Base-by-base conservation (phyloP, 2,888 invertebrate genomes). In the Lacanobia oleracea region DNA sequence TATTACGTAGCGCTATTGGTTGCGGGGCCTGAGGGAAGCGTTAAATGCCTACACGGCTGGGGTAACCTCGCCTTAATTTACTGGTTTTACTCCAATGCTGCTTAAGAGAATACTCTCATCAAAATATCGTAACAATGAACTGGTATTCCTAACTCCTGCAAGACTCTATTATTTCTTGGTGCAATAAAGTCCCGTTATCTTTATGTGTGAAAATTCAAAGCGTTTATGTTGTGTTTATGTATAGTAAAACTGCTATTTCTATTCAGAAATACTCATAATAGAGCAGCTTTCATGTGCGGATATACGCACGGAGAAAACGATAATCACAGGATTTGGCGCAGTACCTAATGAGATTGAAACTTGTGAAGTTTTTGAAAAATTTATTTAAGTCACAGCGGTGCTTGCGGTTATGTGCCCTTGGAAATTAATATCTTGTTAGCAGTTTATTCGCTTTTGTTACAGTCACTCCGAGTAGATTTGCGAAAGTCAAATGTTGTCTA, bases 401-500 rank as follows among this genome's bases (percentile, higher is more conserved):
- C 66, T 75, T 72, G 77, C 67, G 72, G 72, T 83, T 75, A 71
- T 66, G 67, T 77, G 86, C 80, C 90, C 89, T 89, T 90, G 86
- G 81, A 89, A 89, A 89, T 90, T 90, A 90, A 90, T 89, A 90
- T 89, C 88, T 90, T 88, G 89, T 91, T 90, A 88, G 88, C 83
- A 87, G 88, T 90, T 90, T 91, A 91, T 91, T 90, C 88, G 89
- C 87, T 90, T 89, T 89, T 88, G 90, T 89, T 86, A 87, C 86
- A 89, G 88, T 90, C 87, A 88, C 88, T 89, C 86, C 85, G 85
- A 88, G 88, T 90, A 89, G 90, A 91, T 93, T 94, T 88, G 92
- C 93, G 88, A 94, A 92, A 92, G 88, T 91, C 91, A 90, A 93
- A 92, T 89, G 91, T 91, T 91, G 91, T 92, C 92, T 91, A 90